These are phyloP conservation scores for Cactoblastis cactorum DNA, from an alignment of 2,888 invertebrate genomes.

Conservation along the genomic window DNA sequence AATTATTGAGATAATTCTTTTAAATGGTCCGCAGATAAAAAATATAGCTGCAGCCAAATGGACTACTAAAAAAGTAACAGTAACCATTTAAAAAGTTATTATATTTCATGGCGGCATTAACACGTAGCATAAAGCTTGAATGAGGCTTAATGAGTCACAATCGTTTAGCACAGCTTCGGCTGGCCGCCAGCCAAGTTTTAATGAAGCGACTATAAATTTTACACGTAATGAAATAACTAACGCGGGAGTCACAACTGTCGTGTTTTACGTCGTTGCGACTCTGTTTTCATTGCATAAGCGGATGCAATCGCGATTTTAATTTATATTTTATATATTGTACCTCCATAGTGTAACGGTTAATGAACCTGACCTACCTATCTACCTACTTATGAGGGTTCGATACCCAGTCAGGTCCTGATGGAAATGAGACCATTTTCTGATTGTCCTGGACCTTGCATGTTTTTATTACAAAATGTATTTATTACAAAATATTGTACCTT, in stretches of 20 bases:
- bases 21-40: too few relatives aligned
- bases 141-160: constrained; percentile 19
- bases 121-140: constrained; percentile 9
- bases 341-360: not conserved
- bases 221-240: constrained; percentile 60
- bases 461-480: too few relatives aligned
- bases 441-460: too few relatives aligned
- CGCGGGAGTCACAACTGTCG: constrained; percentile 36
- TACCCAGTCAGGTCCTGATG: too few relatives aligned
- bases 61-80: constrained; percentile 16
- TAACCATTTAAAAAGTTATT: not conserved
- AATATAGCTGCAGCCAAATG: too few relatives aligned
- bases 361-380: too few relatives aligned
- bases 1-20: too few relatives aligned
- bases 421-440: too few relatives aligned
- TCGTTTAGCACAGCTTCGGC: constrained; percentile 29
- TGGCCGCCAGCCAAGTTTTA: constrained; percentile 57
- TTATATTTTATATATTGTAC: not conserved
- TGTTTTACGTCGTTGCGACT: constrained; percentile 15
- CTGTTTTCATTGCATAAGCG: not conserved
- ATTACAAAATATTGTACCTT: too few relatives aligned
- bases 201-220: constrained; percentile 58
- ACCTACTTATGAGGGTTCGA: too few relatives aligned
- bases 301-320: not conserved
- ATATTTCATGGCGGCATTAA: not conserved